Evolutionary conservation across 2,888 invertebrate genomes (phyloP).

Genomic region (Drosophila meridionalis): DNA sequence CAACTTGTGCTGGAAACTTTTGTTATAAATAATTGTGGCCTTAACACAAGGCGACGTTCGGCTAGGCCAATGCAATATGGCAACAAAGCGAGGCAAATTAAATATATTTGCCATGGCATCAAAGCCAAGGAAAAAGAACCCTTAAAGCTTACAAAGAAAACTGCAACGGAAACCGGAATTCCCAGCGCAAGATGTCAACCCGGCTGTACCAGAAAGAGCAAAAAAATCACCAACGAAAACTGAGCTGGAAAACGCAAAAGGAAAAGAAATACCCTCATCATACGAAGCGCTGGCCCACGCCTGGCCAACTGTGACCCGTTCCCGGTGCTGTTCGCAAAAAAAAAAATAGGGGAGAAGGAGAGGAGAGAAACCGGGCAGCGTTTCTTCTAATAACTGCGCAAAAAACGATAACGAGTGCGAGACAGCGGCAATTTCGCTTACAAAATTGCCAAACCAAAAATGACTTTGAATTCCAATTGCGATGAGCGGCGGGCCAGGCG

Average conservation of each 20-base stretch:
- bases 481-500: constrained; percentile 37
- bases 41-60: constrained; percentile 27
- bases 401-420: constrained; percentile 71
- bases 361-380: constrained; percentile 35
- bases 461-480: constrained; percentile 80
- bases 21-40: constrained; percentile 48
- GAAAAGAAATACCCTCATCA: constrained; percentile 65
- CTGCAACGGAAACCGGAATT: constrained; percentile 78
- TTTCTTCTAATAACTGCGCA: constrained; percentile 79
- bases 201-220: constrained; percentile 46
- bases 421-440: constrained; percentile 79
- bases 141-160: constrained; percentile 70
- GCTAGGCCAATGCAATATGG: constrained; percentile 52
- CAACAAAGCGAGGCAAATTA: constrained; percentile 40
- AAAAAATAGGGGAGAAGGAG: neutral
- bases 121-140: constrained; percentile 53
- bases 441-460: constrained; percentile 80
- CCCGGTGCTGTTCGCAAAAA: constrained; percentile 25
- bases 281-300: constrained; percentile 48
- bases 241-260: constrained; percentile 12
- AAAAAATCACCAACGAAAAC: constrained; percentile 30
- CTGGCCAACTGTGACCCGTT: constrained; percentile 70
- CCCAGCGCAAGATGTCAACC: constrained; percentile 78
- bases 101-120: constrained; percentile 40
- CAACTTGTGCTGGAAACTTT: constrained; percentile 33